Conservation (phyloP, 2,797 vertebrate species). For the Dipus sagitta region DNA sequence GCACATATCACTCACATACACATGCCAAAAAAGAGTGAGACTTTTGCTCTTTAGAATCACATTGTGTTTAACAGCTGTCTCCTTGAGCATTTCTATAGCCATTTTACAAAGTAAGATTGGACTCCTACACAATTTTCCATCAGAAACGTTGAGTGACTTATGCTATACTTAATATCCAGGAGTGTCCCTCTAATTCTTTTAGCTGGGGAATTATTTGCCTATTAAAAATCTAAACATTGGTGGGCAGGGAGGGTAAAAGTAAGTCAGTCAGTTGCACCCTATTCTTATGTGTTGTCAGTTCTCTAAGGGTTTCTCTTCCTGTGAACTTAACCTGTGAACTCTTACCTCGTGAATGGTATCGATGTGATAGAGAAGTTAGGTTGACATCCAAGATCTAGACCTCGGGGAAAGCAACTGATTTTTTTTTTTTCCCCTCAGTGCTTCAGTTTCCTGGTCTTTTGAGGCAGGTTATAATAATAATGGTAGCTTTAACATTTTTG, state of each 20-base stretch:
- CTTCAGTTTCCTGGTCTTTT: neutral
- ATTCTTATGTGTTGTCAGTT: conserved; percentile 66
- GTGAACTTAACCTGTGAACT: conserved; percentile 40
- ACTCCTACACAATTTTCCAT: conserved; percentile 76
- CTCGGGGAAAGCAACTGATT: neutral
- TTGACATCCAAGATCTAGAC: neutral
- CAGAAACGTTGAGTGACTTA: conserved; percentile 65
- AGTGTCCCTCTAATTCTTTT: conserved; percentile 71
- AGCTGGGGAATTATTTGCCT: conserved; percentile 75
- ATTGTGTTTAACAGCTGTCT: conserved; percentile 24
- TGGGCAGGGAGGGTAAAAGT: conserved; percentile 58
- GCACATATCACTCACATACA: no score
- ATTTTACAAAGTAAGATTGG: conserved; percentile 65
- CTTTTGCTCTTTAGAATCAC: conserved; percentile 49
- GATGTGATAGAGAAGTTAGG: neutral
- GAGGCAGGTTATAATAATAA: neutral
- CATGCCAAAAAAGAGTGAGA: no score
- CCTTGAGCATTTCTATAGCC: conserved; percentile 66
- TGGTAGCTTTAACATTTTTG: neutral
- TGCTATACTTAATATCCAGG: conserved; percentile 76
- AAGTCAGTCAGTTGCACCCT: conserved; percentile 64
- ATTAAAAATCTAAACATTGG: conserved; percentile 71
- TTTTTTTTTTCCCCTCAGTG: neutral
- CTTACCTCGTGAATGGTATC: neutral
- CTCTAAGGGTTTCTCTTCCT: conserved; percentile 30